Evolutionary conservation across 2,113 vertebrate species (phyloP), one percentile per base, ranked within the genome.

Genomic region (Rhizomys pruinosus): DNA sequence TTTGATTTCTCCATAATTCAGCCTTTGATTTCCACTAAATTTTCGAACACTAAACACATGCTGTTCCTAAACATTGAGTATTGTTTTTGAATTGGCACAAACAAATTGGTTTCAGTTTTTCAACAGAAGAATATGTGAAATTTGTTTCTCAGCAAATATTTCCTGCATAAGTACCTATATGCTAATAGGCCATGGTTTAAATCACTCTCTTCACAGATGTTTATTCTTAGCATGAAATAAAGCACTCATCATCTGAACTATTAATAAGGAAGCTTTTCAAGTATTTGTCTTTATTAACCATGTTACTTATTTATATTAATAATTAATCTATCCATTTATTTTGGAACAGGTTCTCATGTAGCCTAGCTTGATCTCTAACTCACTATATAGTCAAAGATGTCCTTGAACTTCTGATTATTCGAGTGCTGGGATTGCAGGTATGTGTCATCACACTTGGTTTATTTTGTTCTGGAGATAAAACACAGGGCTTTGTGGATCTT

Each of bases 81-180:
- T 79, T 86, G n/a, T 69, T 92, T 85, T 47, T n/a, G 29, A 74
- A 85, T 74, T 84, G 63, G 39, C 27, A 61, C 61, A 84, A 72
- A 84, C 34, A 71, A 42, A 85, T 25, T 20, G 68, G 47, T 16
- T 72, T 93, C 22, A 59, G 55, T 72, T 47, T 47, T 52, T 44
- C 77, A 93, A 92, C 32, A 68, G 19, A 89, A 94, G 71, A 87
- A 74, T n/a, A n/a, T n/a, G n/a, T n/a, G n/a, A n/a, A n/a, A n/a
- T n/a, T n/a, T n/a, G n/a, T n/a, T n/a, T n/a, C n/a, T n/a, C n/a
- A n/a, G n/a, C n/a, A n/a, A n/a, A n/a, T n/a, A n/a, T n/a, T n/a
- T n/a, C n/a, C n/a, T n/a, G 37, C 34, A 78, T n/a, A 71, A 42
- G n/a, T 10, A 42, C 4, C 55, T 55, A 32, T 22, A 25, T 34